Conservation (phyloP, 2,888 invertebrate genomes). For the Nemotelus nigrinus region DNA sequence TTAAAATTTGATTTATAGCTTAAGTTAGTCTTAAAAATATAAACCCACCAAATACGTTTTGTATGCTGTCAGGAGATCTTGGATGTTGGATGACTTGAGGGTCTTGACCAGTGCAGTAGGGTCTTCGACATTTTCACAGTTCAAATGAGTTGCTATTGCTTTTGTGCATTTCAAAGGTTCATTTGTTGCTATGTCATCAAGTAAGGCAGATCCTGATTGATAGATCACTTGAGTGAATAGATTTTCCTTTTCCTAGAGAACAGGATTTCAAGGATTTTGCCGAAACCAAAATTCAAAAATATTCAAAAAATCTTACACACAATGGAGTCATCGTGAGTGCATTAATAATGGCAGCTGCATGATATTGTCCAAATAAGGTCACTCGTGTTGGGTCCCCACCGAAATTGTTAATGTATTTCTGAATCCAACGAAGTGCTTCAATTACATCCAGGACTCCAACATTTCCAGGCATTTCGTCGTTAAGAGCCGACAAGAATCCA, state of each 20-base stretch:
- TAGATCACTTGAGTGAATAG: slow-evolving; percentile 64
- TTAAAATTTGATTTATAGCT: too few relatives aligned
- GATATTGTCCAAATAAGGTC: slow-evolving; percentile 65
- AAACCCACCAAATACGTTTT: slow-evolving; percentile 17
- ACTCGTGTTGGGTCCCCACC: slow-evolving; percentile 63
- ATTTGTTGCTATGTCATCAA: slow-evolving; percentile 62
- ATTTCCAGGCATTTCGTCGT: slow-evolving; percentile 64
- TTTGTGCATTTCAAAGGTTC: slow-evolving; percentile 56
- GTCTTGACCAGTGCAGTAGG: slow-evolving; percentile 58
- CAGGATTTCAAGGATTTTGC: neutral
- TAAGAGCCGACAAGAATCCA: slow-evolving; percentile 64
- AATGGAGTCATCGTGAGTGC: slow-evolving; percentile 59
- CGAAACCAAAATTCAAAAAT: neutral
- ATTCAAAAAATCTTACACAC: slow-evolving; percentile 54
- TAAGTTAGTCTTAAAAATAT: neutral
- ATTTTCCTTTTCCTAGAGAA: slow-evolving; percentile 54
- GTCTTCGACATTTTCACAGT: slow-evolving; percentile 54
- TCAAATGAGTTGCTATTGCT: slow-evolving; percentile 60
- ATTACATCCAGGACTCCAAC: slow-evolving; percentile 65
- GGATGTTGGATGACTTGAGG: slow-evolving; percentile 52
- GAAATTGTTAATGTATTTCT: slow-evolving; percentile 62
- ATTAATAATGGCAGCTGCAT: slow-evolving; percentile 63
- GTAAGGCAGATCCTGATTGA: slow-evolving; percentile 64
- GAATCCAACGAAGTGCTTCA: slow-evolving; percentile 64
- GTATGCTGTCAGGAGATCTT: slow-evolving; percentile 16